Percentiles rank a stretch among this genome's conserved stretches.
Conservation (phyloP, 2,888 invertebrate species). For the Carterocephalus palaemon region DNA sequence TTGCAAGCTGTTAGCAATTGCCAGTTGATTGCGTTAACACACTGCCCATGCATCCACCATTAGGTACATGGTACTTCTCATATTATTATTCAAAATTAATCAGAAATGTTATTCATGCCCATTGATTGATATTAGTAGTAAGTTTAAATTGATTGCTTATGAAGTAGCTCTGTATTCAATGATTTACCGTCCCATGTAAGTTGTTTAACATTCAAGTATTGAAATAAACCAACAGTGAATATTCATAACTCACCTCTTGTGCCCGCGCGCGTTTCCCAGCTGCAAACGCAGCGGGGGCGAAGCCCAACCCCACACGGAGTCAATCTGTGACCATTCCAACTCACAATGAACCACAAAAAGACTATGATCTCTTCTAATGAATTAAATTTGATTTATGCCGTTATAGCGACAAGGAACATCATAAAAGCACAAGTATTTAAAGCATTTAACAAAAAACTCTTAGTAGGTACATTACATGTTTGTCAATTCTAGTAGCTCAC, state of each 20-base stretch:
- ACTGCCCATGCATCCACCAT: too few relatives aligned
- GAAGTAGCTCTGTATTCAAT: too few relatives aligned
- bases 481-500: constrained; percentile 17
- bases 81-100: too few relatives aligned
- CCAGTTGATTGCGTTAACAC: too few relatives aligned
- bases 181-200: too few relatives aligned
- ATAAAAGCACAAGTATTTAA: constrained; percentile 10
- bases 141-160: too few relatives aligned
- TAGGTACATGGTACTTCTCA: too few relatives aligned
- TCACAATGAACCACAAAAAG: constrained; percentile 33
- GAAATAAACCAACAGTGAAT: too few relatives aligned
- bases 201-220: too few relatives aligned
- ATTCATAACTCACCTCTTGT: constrained; percentile 62
- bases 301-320: constrained; percentile 97
- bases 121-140: too few relatives aligned
- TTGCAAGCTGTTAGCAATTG: too few relatives aligned
- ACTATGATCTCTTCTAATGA: background rate
- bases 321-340: constrained; percentile 83
- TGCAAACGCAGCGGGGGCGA: constrained; percentile 92
- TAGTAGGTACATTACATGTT: constrained; percentile 13
- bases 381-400: constrained; percentile 6
- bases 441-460: constrained; percentile 6
- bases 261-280: constrained; percentile 81
- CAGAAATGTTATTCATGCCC: too few relatives aligned
- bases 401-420: constrained; percentile 4